These are phyloP conservation scores for Silurus lanzhouensis DNA, from an alignment of 2,797 vertebrate species.

Conservation along the genomic window DNA sequence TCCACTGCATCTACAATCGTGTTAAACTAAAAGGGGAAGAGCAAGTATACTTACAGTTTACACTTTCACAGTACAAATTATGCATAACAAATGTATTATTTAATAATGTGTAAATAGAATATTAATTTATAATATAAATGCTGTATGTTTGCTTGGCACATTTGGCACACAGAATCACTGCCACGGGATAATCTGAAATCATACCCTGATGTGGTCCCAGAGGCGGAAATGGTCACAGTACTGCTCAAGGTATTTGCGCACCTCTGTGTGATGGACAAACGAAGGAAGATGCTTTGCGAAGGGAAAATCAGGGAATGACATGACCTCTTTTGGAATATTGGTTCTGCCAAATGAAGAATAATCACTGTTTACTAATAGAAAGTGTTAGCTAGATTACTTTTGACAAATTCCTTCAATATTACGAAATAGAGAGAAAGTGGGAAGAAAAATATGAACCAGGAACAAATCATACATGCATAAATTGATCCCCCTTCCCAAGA, in stretches of 20 bases:
- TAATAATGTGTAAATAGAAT: neutral
- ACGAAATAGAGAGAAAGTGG: neutral
- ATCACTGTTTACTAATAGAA: neutral
- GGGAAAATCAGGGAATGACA: conserved; percentile 72
- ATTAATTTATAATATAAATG: neutral
- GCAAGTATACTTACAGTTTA: neutral
- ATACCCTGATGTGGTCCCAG: conserved; percentile 61
- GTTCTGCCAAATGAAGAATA: conserved; percentile 59
- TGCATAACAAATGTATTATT: neutral
- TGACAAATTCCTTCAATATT: neutral
- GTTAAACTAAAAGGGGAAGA: conserved; percentile 58
- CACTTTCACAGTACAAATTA: neutral
- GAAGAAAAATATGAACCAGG: neutral
- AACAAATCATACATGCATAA: neutral
- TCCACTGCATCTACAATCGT: conserved; percentile 61
- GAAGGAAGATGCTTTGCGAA: conserved; percentile 68
- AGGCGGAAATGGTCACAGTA: conserved; percentile 65
- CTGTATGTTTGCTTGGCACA: neutral
- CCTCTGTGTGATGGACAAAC: conserved; percentile 69
- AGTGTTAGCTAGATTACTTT: neutral
- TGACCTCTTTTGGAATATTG: conserved; percentile 74
- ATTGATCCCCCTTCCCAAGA: too few relatives aligned
- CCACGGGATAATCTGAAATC: neutral
- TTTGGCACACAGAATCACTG: neutral
- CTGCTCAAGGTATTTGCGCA: conserved; percentile 68